Percentiles rank a stretch among this genome's conserved stretches.
These are phyloP conservation scores for Periophthalmus magnuspinnatus DNA, from an alignment of 2,797 vertebrate genomes.

Conservation along the genomic window DNA sequence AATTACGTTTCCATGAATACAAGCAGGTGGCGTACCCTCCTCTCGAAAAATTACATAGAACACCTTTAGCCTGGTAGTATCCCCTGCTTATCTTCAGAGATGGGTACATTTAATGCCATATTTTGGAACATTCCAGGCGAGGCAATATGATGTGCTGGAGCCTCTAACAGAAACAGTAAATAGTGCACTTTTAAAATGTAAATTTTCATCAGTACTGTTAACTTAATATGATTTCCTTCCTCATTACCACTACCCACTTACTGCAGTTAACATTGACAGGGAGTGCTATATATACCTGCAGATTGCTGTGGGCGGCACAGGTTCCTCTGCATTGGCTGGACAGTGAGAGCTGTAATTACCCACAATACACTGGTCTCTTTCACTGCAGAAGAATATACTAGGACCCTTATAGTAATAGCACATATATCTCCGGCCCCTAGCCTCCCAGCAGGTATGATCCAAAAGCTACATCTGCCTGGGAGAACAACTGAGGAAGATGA, in stretches of 20 bases:
- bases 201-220: background rate
- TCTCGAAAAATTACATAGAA: too few species aligned
- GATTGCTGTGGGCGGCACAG: constrained; percentile 16
- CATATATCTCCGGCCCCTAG: constrained; percentile 39
- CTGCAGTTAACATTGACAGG: constrained; percentile 18
- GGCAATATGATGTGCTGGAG: too few species aligned
- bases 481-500: constrained; percentile 28
- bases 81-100: background rate
- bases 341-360: constrained; percentile 47
- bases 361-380: constrained; percentile 8
- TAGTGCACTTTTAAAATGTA: background rate
- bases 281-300: constrained; percentile 16
- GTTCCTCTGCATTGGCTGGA: constrained; percentile 15
- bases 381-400: constrained; percentile 30
- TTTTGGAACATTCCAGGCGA: too few species aligned
- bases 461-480: constrained; percentile 39
- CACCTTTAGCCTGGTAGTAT: background rate
- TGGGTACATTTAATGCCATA: background rate
- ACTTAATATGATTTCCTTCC: constrained; percentile 6
- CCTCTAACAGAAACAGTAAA: too few species aligned
- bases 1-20: too few species aligned
- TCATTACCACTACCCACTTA: constrained; percentile 13
- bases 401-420: constrained; percentile 24
- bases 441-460: constrained; percentile 41
- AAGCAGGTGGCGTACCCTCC: too few species aligned